Conservation (phyloP, 2,888 invertebrate genomes). For the Rhamphomyia laevipes region DNA sequence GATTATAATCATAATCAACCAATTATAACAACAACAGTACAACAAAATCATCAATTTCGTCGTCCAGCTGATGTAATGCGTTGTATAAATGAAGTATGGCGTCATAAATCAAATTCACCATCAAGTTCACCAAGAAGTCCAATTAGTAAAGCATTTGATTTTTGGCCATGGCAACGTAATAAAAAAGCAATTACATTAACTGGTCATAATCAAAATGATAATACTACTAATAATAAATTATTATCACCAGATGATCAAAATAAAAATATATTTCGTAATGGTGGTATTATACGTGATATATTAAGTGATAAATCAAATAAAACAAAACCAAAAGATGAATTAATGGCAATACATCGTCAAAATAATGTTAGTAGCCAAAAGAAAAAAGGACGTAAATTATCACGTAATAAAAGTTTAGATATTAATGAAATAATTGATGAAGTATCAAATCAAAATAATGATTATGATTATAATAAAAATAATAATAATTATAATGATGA, state of each 20-base stretch:
- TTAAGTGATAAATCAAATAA: constrained; percentile 25
- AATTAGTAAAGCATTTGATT: constrained; percentile 35
- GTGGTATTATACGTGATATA: constrained; percentile 30
- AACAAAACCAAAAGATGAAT: constrained; percentile 5
- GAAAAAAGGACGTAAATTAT: constrained; percentile 20
- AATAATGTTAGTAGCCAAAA: constrained; percentile 10
- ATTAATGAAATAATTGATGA: constrained; percentile 32
- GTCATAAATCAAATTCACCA: constrained; percentile 11
- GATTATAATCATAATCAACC: constrained; percentile 4
- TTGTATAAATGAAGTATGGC: constrained; percentile 16
- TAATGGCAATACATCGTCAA: constrained; percentile 11
- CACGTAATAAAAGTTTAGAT: constrained; percentile 34
- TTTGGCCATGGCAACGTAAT: constrained; percentile 31
- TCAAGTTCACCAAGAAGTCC: constrained; percentile 24
- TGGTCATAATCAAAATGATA: background rate
- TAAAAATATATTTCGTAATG: constrained; percentile 32
- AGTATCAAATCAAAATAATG: constrained; percentile 24
- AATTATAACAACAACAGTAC: background rate
- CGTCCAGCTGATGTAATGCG: constrained; percentile 18
- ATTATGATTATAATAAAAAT: constrained; percentile 7
- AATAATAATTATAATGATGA: constrained; percentile 17
- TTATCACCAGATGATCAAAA: constrained; percentile 16
- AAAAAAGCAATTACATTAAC: constrained; percentile 17
- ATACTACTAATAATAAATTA: constrained; percentile 8
- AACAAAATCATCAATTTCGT: constrained; percentile 10